phyloP scores from a whole-genome alignment of 2,888 invertebrate genomes.

The Matsumyia berberina region DNA sequence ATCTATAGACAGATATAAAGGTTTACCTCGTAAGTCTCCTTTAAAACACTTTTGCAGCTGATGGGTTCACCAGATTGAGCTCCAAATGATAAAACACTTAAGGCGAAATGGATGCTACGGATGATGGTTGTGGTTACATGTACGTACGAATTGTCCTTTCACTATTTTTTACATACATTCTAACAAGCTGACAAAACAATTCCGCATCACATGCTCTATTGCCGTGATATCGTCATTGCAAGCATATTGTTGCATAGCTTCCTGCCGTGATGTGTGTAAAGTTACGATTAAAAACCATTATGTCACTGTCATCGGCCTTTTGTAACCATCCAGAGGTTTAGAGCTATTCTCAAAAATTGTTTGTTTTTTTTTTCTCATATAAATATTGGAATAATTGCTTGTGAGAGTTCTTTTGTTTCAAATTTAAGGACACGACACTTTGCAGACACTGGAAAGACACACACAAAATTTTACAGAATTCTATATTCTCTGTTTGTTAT shows the following conservation, averaged over 20 bases:
- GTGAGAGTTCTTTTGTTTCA: conserved; percentile 35
- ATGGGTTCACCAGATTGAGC: no score
- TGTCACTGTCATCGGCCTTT: conserved; percentile 52
- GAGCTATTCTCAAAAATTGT: conserved; percentile 29
- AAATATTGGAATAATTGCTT: conserved; percentile 57
- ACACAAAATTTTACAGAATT: conserved; percentile 61
- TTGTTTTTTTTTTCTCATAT: conserved; percentile 30
- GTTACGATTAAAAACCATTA: not conserved
- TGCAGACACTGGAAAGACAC: conserved; percentile 72
- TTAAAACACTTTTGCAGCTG: not conserved
- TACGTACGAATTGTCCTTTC: no score
- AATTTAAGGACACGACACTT: conserved; percentile 64
- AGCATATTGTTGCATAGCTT: not conserved
- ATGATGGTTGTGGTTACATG: no score
- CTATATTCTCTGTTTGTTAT: conserved; percentile 38
- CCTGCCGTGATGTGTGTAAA: no score
- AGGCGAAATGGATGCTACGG: no score
- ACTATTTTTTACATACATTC: no score
- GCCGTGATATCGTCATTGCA: not conserved
- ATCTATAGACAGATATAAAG: not conserved
- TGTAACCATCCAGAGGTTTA: conserved; percentile 21
- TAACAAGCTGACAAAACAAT: conserved; percentile 8
- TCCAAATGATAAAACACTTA: no score
- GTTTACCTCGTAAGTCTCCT: not conserved
- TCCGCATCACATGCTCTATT: no score